A percentile compares a stretch with the other conserved stretches of the same genome.
These are phyloP conservation scores for Rousettus leschenaultii DNA, from an alignment of 2,113 vertebrate species.

Conservation along the genomic window DNA sequence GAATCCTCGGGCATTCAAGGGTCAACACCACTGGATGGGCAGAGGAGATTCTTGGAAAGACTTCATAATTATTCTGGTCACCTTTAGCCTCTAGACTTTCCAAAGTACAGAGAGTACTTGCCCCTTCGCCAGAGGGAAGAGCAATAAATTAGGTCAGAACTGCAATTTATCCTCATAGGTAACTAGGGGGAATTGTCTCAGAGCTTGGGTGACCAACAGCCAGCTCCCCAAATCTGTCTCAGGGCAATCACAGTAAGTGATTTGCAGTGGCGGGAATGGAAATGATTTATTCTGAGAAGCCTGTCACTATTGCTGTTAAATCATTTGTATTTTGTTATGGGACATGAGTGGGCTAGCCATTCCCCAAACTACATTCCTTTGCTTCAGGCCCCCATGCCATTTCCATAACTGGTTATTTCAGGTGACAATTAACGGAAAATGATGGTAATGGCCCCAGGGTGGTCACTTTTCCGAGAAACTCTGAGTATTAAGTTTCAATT, in stretches of 20 bases:
- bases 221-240: constrained; percentile 18
- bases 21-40: background rate
- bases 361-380: constrained; percentile 32
- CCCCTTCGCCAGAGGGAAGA: constrained; percentile 18
- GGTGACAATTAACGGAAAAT: constrained; percentile 66
- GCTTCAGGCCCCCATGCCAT: background rate
- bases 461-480: constrained; percentile 51
- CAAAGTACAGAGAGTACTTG: background rate
- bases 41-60: background rate
- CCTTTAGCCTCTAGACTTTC: constrained; percentile 22
- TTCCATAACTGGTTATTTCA: constrained; percentile 63
- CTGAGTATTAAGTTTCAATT: constrained; percentile 49
- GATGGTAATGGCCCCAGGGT: constrained; percentile 13
- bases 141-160: constrained; percentile 57
- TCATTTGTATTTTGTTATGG: constrained; percentile 53
- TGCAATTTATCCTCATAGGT: constrained; percentile 21
- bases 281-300: constrained; percentile 63
- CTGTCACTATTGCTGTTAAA: constrained; percentile 49
- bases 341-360: background rate
- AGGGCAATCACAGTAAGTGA: constrained; percentile 51
- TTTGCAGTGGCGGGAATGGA: constrained; percentile 52
- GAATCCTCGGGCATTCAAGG: background rate
- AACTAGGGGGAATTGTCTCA: constrained; percentile 23
- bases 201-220: constrained; percentile 7
- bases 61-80: background rate